phyloP scores from a whole-genome alignment of 1,140 invertebrate species.

The Penaeus japonicus region DNA sequence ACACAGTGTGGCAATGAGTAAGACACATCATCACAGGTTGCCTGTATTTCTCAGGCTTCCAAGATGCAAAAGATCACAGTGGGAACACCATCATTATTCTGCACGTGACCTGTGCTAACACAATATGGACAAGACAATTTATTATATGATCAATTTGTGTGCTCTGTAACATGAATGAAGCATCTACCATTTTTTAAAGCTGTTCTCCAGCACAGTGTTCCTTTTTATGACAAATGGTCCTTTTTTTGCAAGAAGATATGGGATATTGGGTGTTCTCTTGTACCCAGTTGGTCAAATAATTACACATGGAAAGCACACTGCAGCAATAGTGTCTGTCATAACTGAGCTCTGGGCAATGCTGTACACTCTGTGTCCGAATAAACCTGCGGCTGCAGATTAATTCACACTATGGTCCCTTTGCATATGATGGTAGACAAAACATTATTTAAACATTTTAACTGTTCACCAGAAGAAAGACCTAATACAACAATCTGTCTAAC shows the following conservation, averaged over 20 bases:
- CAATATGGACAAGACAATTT: conserved; percentile 47
- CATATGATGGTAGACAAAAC: conserved; percentile 37
- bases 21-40: conserved; percentile 54
- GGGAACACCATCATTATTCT: conserved; percentile 37
- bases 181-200: conserved; percentile 7
- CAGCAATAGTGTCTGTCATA: conserved; percentile 26
- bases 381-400: conserved; percentile 24
- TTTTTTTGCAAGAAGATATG: conserved; percentile 11
- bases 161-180: conserved; percentile 28
- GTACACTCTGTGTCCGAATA: not conserved
- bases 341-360: conserved; percentile 33
- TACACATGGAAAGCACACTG: conserved; percentile 23
- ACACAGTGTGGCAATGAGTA: conserved; percentile 47
- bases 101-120: conserved; percentile 18
- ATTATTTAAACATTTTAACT: conserved; percentile 6
- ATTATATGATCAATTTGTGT: conserved; percentile 31
- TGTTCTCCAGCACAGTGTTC: conserved; percentile 26
- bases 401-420: conserved; percentile 50
- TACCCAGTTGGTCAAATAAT: conserved; percentile 16
- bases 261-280: not conserved
- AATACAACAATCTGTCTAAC: conserved; percentile 48
- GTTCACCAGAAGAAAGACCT: conserved; percentile 10
- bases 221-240: conserved; percentile 11
- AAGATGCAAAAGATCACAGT: conserved; percentile 51
- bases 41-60: conserved; percentile 42